Base-by-base conservation (phyloP, 2,113 vertebrate genomes). In the crab-eating macaque (Macaca fascicularis) region DNA sequence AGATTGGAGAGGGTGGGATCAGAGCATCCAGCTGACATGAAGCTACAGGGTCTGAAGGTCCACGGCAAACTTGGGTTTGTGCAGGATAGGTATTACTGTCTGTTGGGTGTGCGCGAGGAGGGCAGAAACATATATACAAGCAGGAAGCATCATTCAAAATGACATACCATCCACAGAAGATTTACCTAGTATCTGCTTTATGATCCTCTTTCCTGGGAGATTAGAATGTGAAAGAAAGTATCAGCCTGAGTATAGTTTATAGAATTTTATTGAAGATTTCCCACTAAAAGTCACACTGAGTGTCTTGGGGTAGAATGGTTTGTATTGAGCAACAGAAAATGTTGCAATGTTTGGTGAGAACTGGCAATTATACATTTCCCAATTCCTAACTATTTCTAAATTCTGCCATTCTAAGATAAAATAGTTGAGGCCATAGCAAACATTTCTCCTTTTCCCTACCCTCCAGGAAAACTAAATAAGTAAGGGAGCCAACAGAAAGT, bases 331-430 rank as follows among this genome's bases (percentile, higher is more conserved):
- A 82, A 59, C 50, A 70, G n/a, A 87, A 74, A 87, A 81, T 12
- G 2, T 57, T 59, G 8, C 55, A 48, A 38, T 23, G 3, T 45
- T 85, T 72, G 32, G 45, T 70, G 83, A 96, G 43, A 84, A 83
- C 11, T 52, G 50, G 38, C 57, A 72, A 52, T 52, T 9, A 27
- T 2, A 12, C 5, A 64, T 79, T 94, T 97, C 61, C 32, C 35
- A 84, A 40, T 93, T 57, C 35, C 76, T 76, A 92, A 38, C 23
- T 38, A 76, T 93, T 92, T 88, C 45, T 92, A 74, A 87, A 90
- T 91, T n/a, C 48, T 92, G n/a, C 38, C 40, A 27, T 4, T 92
- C n/a, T 93, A 90, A 97, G 40, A 70, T 59, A 67, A 87, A 95
- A 30, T 10, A 9, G 2, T 3, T 27, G n/a, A 93, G 38, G 55